A percentile compares a stretch with the other conserved stretches of the same genome.
Evolutionary conservation across 1,140 invertebrate genomes (phyloP).

Genomic region (Aphelenchoides avenae): DNA sequence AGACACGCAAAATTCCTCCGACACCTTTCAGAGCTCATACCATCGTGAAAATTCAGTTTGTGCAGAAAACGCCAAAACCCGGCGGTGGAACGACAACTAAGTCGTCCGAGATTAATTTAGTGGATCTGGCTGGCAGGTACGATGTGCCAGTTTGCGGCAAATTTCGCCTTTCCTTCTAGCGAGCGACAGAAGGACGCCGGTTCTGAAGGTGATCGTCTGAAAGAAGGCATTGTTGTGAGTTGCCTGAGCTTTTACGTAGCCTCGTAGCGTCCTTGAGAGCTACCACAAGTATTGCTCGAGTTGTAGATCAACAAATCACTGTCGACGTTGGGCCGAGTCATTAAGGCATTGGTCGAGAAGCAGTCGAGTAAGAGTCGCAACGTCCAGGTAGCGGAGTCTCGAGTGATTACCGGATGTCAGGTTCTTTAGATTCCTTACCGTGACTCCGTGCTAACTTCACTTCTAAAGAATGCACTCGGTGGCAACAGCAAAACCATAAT

Average conservation of each 20-base stretch:
- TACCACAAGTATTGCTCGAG: too few relatives aligned
- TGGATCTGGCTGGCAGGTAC: conserved; percentile 69
- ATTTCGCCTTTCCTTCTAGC: conserved; percentile 55
- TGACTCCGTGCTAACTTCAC: conserved; percentile 68
- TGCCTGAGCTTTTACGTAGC: too few relatives aligned
- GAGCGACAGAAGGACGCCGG: conserved; percentile 67
- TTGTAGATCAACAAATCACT: conserved; percentile 62
- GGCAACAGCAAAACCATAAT: conserved; percentile 70
- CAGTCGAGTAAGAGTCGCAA: conserved; percentile 19
- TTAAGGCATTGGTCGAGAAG: conserved; percentile 63
- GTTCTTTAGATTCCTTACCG: conserved; percentile 65
- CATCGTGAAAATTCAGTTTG: conserved; percentile 67
- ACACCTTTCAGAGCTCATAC: conserved; percentile 67
- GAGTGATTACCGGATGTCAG: neutral
- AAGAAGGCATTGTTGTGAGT: conserved; percentile 69
- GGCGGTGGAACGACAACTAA: conserved; percentile 65
- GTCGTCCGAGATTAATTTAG: conserved; percentile 66
- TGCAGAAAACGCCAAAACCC: conserved; percentile 65
- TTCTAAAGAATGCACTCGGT: conserved; percentile 68
- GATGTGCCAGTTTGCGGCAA: neutral
- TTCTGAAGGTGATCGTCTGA: conserved; percentile 67
- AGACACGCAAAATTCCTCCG: too few relatives aligned
- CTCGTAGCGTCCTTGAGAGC: too few relatives aligned
- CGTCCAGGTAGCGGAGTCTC: conserved; percentile 19
- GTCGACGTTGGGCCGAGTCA: conserved; percentile 67